Evolutionary conservation across 2,888 invertebrate species (phyloP), one percentile per base, ranked within the genome.

Genomic region (Amiota communis): DNA sequence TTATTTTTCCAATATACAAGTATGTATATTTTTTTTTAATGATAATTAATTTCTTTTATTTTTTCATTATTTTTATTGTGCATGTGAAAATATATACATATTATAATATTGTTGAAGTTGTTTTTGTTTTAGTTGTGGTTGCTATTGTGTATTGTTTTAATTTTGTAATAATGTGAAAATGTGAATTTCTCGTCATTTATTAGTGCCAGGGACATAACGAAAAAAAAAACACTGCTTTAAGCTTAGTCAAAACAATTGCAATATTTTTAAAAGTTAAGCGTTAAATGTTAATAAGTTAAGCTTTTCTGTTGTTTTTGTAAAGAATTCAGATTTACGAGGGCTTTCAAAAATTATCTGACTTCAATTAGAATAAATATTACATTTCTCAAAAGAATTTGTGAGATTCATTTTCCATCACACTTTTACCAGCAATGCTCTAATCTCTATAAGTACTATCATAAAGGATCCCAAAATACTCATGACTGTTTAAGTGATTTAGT

Each of bases 151-250:
- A 36, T 36, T 36, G 36, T 59, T 57, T 59, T 23, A 17, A 59
- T 59, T 59, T 17, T 20, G 59, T 23, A 59, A 59, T 12, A 59
- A 59, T 59, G 59, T 59, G 59, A 59, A 59, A 59, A 59, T 36
- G 1, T 36, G 36, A 36, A 36, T 36, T 36, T 36, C 46, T 61
- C 23, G 11, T 12, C 2, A 36, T 74, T 59, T 76, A 77, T 80
- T 79, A 75, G 79, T 79, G 78, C 78, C 80, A 82, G 73, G 84
- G 81, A 70, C 80, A 56, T 49, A 70, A 59, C 56, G 3, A 57
- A 36, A 36, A 46, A 61, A 17, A 10, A 36, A 12, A 20, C 4
- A n/a, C 53, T n/a, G 53, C 53, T 12, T 8, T n/a, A 53, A 12
- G 6, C 12, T 53, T 53, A 12, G 53, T 53, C 53, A 53, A 12